Evolutionary conservation across 1,140 invertebrate genomes (phyloP).

Genomic region (Euwallacea fornicatus): DNA sequence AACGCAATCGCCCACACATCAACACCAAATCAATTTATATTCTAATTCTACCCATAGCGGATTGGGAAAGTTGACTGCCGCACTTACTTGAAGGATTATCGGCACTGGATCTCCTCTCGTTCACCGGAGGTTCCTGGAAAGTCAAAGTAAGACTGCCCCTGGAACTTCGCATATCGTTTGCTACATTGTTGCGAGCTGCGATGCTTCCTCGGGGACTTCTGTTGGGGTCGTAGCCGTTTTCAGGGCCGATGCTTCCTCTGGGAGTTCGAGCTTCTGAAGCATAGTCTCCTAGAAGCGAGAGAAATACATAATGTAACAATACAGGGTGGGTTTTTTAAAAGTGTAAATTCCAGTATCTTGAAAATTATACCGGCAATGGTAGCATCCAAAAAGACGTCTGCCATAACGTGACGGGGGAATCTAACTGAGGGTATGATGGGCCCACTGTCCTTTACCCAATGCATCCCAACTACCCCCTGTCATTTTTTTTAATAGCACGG

Average conservation of each 20-base stretch:
- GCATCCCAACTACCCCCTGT: too few relatives aligned
- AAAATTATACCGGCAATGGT: too few relatives aligned
- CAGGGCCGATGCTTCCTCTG: constrained; percentile 63
- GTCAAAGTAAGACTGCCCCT: constrained; percentile 61
- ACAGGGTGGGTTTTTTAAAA: too few relatives aligned
- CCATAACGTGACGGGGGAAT: too few relatives aligned
- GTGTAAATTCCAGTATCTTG: too few relatives aligned
- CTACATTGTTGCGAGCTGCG: constrained; percentile 56
- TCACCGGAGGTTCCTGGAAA: constrained; percentile 62
- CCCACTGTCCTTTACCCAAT: too few relatives aligned
- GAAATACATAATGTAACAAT: too few relatives aligned
- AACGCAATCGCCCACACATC: background rate
- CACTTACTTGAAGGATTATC: constrained; percentile 54
- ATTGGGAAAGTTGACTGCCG: background rate
- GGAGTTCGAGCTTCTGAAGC: constrained; percentile 56
- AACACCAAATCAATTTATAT: background rate
- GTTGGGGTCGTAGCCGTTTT: constrained; percentile 49
- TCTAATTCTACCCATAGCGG: background rate
- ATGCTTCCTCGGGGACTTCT: constrained; percentile 65
- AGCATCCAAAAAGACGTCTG: too few relatives aligned
- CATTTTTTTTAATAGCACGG: too few relatives aligned
- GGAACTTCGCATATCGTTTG: constrained; percentile 57
- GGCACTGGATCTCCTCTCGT: constrained; percentile 62
- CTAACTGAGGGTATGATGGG: too few relatives aligned
- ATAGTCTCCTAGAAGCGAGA: background rate